Conservation (phyloP, 2,113 vertebrate genomes). For the Martes martes region DNA sequence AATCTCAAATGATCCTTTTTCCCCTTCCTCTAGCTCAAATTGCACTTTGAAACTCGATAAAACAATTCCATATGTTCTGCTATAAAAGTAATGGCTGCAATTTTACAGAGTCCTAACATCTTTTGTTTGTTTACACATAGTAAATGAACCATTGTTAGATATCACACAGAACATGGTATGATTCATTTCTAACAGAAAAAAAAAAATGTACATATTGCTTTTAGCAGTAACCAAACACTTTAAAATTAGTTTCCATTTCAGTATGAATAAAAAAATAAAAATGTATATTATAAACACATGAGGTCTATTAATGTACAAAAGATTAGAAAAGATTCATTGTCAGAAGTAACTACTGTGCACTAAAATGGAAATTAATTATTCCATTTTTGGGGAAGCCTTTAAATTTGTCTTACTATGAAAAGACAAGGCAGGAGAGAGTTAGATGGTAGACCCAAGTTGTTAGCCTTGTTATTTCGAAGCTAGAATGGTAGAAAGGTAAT, state of each 20-base stretch:
- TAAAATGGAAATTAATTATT: neutral
- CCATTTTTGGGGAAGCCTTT: neutral
- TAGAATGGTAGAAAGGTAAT: neutral
- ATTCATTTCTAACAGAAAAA: neutral
- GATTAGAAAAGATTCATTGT: neutral
- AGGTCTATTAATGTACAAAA: neutral
- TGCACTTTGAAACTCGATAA: neutral
- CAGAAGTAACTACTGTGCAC: neutral
- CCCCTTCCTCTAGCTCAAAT: neutral
- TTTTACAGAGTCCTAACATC: neutral
- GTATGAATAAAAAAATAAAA: neutral
- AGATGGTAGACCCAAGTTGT: neutral
- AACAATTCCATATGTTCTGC: neutral
- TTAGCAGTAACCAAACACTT: neutral
- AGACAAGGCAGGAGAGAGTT: neutral
- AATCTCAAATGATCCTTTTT: neutral
- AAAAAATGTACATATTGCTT: neutral
- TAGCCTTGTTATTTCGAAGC: neutral
- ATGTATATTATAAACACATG: neutral
- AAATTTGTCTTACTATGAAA: neutral
- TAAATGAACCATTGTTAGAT: conserved; percentile 27
- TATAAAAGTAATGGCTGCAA: neutral
- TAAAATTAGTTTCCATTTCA: conserved; percentile 16
- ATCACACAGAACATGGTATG: neutral
- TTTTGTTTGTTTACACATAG: neutral